Evolutionary conservation across 2,797 vertebrate species (phyloP), one percentile per base, ranked within the genome.

Genomic region (Prunella strophiata): DNA sequence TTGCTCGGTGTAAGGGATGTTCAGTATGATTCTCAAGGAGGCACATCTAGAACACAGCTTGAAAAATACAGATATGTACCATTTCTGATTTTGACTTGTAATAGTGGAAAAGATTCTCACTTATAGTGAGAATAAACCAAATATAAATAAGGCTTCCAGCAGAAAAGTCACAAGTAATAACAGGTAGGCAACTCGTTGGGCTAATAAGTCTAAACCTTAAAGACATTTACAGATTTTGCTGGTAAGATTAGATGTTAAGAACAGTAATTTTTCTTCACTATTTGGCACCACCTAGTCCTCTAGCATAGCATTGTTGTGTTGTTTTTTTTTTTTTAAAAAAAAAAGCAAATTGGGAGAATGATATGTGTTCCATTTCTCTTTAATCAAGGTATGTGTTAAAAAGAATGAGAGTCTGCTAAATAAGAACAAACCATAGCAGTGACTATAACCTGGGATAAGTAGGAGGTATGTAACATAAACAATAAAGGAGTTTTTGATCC

Each of bases 181-280:
- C 0, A 0, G 26, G 19, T 29, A 65, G 30, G 4, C 20, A 32
- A 7, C 30, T 84, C 8, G 13, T 51, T 5, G 2, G 25, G 7
- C 63, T 66, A 51, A 8, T 70, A 55, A 16, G 32, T 65, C 26
- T 62, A 67, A 65, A 42, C 54, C 36, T 68, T 79, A 58, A 42
- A 70, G 32, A 32, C 14, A 23, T 52, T 52, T 68, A 16, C 10
- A 34, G 26, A 13, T 83, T 63, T 92, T 85, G 15, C 65, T 74
- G 36, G 36, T 36, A 32, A 25, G 32, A 43, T 75, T 72, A 78
- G 34, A 18, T 29, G 19, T 71, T 13, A 57, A 50, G 52, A 75
- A 25, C 11, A 59, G 16, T 62, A 22, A 4, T 79, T 89, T 73
- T 73, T 73, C 36, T 88, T 83, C 30, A n/a, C 16, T 72, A 3